Percentiles rank a stretch among this genome's conserved stretches.
These are phyloP conservation scores for Serrognathus titanus DNA, from an alignment of 2,888 invertebrate genomes.

Conservation along the genomic window DNA sequence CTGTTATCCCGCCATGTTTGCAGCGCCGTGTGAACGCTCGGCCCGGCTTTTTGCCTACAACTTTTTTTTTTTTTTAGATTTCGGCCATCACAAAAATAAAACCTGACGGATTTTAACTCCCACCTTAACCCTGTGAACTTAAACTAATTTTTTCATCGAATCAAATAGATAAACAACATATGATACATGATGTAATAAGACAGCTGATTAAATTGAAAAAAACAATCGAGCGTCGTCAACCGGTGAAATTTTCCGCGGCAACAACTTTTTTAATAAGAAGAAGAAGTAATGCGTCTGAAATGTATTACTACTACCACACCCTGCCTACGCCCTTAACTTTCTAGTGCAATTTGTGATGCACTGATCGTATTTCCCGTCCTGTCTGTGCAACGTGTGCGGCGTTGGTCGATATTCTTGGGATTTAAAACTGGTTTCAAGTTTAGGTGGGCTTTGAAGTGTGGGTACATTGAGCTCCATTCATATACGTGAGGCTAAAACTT, in stretches of 20 bases:
- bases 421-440: slow-evolving; percentile 10
- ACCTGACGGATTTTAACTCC: not conserved
- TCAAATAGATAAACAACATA: slow-evolving; percentile 8
- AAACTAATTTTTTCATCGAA: no score
- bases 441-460: slow-evolving; percentile 10
- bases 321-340: slow-evolving; percentile 30
- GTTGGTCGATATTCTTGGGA: slow-evolving; percentile 15
- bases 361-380: slow-evolving; percentile 4
- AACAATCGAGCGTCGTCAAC: no score
- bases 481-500: slow-evolving; percentile 7
- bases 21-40: slow-evolving; percentile 10
- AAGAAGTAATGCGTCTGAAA: no score
- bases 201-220: slow-evolving; percentile 21
- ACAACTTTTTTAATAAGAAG: no score
- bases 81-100: no score
- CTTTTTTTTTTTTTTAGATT: no score
- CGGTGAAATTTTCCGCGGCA: no score
- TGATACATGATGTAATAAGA: slow-evolving; percentile 19
- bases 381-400: slow-evolving; percentile 6
- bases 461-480: slow-evolving; percentile 10
- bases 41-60: no score
- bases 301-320: slow-evolving; percentile 27
- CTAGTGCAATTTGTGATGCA: slow-evolving; percentile 21
- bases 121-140: not conserved
- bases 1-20: slow-evolving; percentile 26